Evolutionary conservation across 2,797 vertebrate genomes (phyloP).

Genomic region (Neosalanx taihuensis): DNA sequence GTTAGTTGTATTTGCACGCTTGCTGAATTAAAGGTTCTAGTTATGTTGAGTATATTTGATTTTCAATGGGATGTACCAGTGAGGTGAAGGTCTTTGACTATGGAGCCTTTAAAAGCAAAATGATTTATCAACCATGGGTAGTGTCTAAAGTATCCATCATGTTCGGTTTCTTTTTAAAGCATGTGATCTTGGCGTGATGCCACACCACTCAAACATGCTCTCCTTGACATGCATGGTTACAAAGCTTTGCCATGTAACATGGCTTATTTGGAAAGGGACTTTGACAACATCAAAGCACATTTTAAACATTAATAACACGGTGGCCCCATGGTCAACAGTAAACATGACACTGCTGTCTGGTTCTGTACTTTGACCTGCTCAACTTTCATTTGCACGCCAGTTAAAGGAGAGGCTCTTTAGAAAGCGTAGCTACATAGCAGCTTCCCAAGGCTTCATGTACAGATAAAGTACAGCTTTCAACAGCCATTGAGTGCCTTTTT

Average conservation of each 20-base stretch:
- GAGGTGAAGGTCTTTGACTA: too few species aligned
- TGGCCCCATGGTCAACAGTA: not conserved
- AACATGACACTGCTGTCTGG: not conserved
- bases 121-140: too few species aligned
- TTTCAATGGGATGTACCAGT: too few species aligned
- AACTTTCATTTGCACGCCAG: not conserved
- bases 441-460: not conserved
- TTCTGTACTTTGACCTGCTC: not conserved
- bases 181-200: too few species aligned
- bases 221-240: too few species aligned
- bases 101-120: too few species aligned
- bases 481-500: not conserved
- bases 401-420: not conserved
- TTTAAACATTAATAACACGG: not conserved
- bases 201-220: too few species aligned
- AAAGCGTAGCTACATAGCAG: not conserved
- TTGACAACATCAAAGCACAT: not conserved
- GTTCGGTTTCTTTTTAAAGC: too few species aligned
- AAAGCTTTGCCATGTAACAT: not conserved
- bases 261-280: not conserved
- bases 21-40: too few species aligned
- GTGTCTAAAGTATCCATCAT: too few species aligned
- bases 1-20: not conserved
- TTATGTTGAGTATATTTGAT: too few species aligned
- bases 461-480: not conserved